These are phyloP conservation scores for Poecilia gillii DNA, from an alignment of 2,797 vertebrate genomes.

Conservation along the genomic window DNA sequence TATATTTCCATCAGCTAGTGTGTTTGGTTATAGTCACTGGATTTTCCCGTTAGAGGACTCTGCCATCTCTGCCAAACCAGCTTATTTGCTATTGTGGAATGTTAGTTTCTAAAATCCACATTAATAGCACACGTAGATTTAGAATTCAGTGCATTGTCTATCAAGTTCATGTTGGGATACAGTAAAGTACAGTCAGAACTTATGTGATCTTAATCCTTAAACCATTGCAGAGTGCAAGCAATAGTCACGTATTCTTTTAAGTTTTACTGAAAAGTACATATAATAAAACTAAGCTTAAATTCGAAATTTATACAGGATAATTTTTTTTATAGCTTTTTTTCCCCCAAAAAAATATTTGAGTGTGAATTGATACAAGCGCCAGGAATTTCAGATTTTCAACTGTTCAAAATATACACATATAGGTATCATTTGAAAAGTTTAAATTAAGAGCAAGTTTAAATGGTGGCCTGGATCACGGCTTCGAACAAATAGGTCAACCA, in stretches of 20 bases:
- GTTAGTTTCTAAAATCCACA: not conserved
- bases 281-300: not conserved
- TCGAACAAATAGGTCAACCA: not conserved
- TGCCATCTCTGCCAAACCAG: not conserved
- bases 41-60: not conserved
- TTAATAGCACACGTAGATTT: not conserved
- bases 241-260: no score
- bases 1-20: not conserved
- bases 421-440: not conserved
- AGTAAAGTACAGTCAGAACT: not conserved
- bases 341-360: not conserved
- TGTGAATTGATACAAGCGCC: not conserved
- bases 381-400: not conserved
- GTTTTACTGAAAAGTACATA: not conserved
- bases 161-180: not conserved
- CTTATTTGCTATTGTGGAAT: not conserved
- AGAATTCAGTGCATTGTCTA: not conserved
- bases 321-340: no score
- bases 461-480: slow-evolving; percentile 1
- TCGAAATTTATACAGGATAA: not conserved
- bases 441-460: not conserved
- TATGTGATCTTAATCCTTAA: not conserved
- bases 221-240: no score
- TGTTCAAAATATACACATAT: not conserved
- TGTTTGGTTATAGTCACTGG: not conserved